Base-by-base conservation (phyloP, 2,797 vertebrate genomes). In the Rhabdophis nuchalis region DNA sequence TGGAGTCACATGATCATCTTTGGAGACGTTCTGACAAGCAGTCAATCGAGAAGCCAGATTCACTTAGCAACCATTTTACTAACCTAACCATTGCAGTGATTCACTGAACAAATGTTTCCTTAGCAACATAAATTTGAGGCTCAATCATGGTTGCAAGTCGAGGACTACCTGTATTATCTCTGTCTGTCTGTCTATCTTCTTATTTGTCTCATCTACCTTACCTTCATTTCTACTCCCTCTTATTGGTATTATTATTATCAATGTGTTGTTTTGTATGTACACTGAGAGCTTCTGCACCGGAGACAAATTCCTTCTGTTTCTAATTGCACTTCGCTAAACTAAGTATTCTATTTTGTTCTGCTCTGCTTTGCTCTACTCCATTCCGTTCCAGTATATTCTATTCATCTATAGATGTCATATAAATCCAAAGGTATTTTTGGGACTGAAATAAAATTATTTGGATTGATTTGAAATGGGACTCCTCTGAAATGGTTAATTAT, bases 401-500 rank as follows among this genome's bases (percentile, higher is more conserved):
- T 72, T 68, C 64, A 32, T 68, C 52, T 87, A 72, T 90, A 85
- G 91, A 54, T 54, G 58, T 92, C 82, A 86, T 87, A 93, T 92
- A 89, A 46, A 93, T 91, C 88, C 87, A 90, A 61, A 91, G 50
- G 88, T 88, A 86, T 91, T 88, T n/a, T 91, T 29, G 60, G 87
- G 56, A 46, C 89, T 92, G 46, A 91, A 91, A 91, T 89, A 92
- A 92, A 92, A 94, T 58, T 85, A 50, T 94, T 92, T 92, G 13
- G 23, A 92, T 87, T 58, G n/a, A 92, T 93, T 95, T 94, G 91
- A 93, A 93, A 20, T 56, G 52, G 2, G 68, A 90, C 68, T 82
- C 53, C 6, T 94, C 92, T 93, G 89, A 94, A 88, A n/a, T 92
- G 12, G 82, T 93, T 68, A 95, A 93, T 94, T 95, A 90, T 93